phyloP scores from a whole-genome alignment of 1,140 invertebrate genomes.

The Drosophila orena region DNA sequence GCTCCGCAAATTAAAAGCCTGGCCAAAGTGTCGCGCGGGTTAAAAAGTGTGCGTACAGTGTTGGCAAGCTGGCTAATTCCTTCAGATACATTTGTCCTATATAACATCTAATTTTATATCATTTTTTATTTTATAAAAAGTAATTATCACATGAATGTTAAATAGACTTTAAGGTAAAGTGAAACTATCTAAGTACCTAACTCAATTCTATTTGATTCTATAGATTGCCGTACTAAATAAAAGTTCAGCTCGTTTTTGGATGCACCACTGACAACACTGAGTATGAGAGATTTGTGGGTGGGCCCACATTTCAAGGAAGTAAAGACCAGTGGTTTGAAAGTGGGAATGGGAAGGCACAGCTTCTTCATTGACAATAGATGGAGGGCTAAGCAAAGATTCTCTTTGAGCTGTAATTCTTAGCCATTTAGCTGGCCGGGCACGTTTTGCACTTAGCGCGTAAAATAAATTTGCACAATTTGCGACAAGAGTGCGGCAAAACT shows the following conservation, averaged over 20 bases:
- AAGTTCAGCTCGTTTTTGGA: too few relatives aligned
- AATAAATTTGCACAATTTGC: constrained; percentile 82
- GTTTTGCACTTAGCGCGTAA: constrained; percentile 81
- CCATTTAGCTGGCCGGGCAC: constrained; percentile 79
- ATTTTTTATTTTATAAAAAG: too few relatives aligned
- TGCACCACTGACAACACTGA: constrained; percentile 15
- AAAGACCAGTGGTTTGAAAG: constrained; percentile 45
- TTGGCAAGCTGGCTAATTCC: background rate
- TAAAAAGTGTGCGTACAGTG: constrained; percentile 5
- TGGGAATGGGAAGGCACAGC: constrained; percentile 24
- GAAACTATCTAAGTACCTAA: too few relatives aligned
- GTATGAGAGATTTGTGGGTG: constrained; percentile 63
- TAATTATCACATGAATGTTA: too few relatives aligned
- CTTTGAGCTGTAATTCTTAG: constrained; percentile 69
- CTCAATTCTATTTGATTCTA: too few relatives aligned
- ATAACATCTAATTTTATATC: too few relatives aligned
- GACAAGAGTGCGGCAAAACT: constrained; percentile 68
- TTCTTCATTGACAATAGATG: constrained; percentile 70
- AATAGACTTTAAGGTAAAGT: too few relatives aligned
- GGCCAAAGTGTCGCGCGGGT: constrained; percentile 21
- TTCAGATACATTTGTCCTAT: too few relatives aligned
- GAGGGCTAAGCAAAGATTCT: constrained; percentile 48
- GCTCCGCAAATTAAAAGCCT: constrained; percentile 49
- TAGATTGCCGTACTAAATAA: too few relatives aligned
- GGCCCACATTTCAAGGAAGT: constrained; percentile 46